Evolutionary conservation across 2,797 vertebrate species (phyloP).

Genomic region (Prionace glauca): DNA sequence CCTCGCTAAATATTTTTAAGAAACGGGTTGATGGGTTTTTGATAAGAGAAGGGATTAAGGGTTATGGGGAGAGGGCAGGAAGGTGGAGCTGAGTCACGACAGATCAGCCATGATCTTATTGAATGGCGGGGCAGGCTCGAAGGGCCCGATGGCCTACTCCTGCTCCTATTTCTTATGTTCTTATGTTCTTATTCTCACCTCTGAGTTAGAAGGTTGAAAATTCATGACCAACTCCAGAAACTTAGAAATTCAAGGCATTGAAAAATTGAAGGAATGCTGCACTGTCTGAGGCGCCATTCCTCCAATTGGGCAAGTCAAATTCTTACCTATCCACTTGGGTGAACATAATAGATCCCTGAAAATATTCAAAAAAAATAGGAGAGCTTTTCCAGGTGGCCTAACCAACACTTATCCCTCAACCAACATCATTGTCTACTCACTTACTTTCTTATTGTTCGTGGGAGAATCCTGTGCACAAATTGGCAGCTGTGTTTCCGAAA

Average conservation of each 20-base stretch:
- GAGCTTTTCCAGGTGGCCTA: background rate
- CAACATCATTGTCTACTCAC: background rate
- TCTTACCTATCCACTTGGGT: background rate
- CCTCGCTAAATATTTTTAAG: no score
- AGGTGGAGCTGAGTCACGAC: no score
- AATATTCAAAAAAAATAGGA: background rate
- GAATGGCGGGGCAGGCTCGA: no score
- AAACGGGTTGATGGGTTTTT: no score
- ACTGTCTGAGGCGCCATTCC: background rate
- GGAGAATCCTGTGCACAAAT: background rate
- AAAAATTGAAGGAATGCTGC: background rate
- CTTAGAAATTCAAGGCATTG: background rate
- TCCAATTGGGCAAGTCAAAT: background rate
- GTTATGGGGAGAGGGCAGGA: no score
- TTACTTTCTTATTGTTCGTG: background rate
- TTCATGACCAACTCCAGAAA: background rate
- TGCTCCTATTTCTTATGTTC: no score
- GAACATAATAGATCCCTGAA: background rate
- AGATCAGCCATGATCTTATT: no score
- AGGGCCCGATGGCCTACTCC: no score
- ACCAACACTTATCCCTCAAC: background rate
- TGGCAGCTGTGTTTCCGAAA: background rate
- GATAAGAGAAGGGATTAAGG: no score
- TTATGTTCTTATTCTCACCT: no score
- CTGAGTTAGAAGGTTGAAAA: background rate